Percentiles rank a stretch among this genome's conserved stretches.
These are phyloP conservation scores for Himalopsyche phryganea DNA, from an alignment of 1,140 invertebrate genomes.

Conservation along the genomic window DNA sequence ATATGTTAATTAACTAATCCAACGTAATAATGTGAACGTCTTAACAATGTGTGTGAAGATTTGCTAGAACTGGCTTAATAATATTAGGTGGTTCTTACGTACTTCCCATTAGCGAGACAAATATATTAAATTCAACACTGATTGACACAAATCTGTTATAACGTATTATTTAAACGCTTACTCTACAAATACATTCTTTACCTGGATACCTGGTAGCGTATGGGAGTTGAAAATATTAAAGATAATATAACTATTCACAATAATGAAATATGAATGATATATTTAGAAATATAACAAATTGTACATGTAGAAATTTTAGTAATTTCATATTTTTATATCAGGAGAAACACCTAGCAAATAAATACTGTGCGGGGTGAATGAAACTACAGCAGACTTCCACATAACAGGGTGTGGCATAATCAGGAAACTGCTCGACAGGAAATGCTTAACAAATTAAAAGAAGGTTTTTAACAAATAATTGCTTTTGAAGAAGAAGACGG, in stretches of 20 bases:
- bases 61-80: not conserved
- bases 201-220: not conserved
- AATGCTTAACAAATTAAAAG: no score
- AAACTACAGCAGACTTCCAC: no score
- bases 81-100: not conserved
- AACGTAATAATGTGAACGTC: conserved; percentile 25
- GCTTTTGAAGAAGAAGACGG: no score
- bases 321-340: not conserved
- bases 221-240: not conserved
- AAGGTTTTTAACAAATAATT: no score
- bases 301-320: not conserved
- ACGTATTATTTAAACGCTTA: not conserved
- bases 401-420: no score
- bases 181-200: conserved; percentile 4
- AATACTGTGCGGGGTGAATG: no score
- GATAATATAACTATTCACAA: no score
- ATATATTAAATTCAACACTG: conserved; percentile 2
- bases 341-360: not conserved
- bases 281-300: no score
- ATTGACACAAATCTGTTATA: conserved; percentile 7
- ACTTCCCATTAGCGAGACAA: not conserved
- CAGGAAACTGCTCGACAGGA: no score
- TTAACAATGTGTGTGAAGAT: conserved; percentile 23
- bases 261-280: no score
- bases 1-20: conserved; percentile 14